Base-by-base conservation (phyloP, 2,888 invertebrate species). In the Malthinus seriepunctatus region DNA sequence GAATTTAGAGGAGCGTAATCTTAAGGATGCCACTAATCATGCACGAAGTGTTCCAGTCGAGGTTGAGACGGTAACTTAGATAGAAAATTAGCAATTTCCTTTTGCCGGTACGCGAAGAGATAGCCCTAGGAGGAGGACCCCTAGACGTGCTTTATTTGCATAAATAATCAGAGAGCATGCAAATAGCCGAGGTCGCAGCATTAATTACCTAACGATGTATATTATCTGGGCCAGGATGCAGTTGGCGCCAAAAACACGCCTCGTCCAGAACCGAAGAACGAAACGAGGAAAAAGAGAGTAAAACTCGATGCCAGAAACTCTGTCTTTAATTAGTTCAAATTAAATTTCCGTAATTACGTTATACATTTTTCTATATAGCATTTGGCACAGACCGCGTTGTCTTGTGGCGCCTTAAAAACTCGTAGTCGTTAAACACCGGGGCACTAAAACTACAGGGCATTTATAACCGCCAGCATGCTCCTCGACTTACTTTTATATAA, bases 141-240 rank as follows among this genome's bases (percentile, higher is more conserved):
- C 72, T 69, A 73, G 76, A 75, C 73, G 70, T 69, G 71, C 69
- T 70, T 69, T 73, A 78, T 79, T 78, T 78, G 75, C 78, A 79
- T 79, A 78, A 78, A 77, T 78, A 79, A 78, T 78, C 76, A 73
- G 75, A 75, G 74, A 71, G 73, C 72, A 77, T 78, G 78, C 78
- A 78, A 78, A 78, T 78, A 70, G 69, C 70, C 66, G 70, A 75
- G 76, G 76, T 77, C 76, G 73, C 69, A 70, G 77, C 74, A 77
- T 78, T 78, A 78, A 78, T 78, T 77, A 77, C 77, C 75, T 74
- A 72, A 71, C 73, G 71, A 72, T 72, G 73, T 72, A 73, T 72
- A 74, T 73, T 74, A 72, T 73, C 69, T 70, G 65, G 67, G 71
- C 69, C 64, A 64, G 68, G 67, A 71, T 72, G 71, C 71, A 73